A percentile compares a stretch with the other conserved stretches of the same genome.
These are phyloP conservation scores for Rhineura floridana DNA, from an alignment of 2,113 vertebrate genomes.

Conservation along the genomic window DNA sequence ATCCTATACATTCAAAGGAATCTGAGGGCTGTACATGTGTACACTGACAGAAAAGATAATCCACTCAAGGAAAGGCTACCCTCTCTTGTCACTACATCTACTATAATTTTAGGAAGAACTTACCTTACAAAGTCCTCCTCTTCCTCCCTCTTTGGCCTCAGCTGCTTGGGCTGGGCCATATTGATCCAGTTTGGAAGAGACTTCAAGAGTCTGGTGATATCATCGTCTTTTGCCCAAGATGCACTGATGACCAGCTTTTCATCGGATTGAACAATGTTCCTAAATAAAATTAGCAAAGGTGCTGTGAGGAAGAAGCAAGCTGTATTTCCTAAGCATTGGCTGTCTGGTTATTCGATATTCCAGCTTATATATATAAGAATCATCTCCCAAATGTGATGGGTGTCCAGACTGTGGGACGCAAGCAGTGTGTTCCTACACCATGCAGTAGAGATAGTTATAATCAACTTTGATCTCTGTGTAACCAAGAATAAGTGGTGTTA, in stretches of 20 bases:
- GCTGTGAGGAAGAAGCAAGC: background rate
- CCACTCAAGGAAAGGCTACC: background rate
- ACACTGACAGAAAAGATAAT: background rate
- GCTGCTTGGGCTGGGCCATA: slow-evolving; percentile 93
- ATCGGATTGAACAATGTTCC: slow-evolving; percentile 90
- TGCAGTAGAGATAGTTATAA: background rate
- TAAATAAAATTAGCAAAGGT: slow-evolving; percentile 46
- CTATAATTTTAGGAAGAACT: background rate
- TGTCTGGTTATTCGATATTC: background rate
- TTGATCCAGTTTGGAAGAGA: slow-evolving; percentile 96
- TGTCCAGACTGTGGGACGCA: background rate
- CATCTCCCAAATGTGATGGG: background rate
- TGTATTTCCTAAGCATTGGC: background rate
- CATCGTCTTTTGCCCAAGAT: slow-evolving; percentile 97
- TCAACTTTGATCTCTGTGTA: background rate
- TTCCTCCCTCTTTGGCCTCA: slow-evolving; percentile 93
- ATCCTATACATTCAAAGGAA: background rate
- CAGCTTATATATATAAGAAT: background rate
- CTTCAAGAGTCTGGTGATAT: slow-evolving; percentile 94
- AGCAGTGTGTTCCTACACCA: background rate
- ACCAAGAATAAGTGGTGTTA: background rate
- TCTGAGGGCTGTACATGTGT: background rate
- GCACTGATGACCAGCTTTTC: slow-evolving; percentile 97
- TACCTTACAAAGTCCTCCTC: slow-evolving; percentile 96
- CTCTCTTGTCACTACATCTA: background rate